Evolutionary conservation across 2,113 vertebrate genomes (phyloP).

Genomic region (Hiodon tergisus): DNA sequence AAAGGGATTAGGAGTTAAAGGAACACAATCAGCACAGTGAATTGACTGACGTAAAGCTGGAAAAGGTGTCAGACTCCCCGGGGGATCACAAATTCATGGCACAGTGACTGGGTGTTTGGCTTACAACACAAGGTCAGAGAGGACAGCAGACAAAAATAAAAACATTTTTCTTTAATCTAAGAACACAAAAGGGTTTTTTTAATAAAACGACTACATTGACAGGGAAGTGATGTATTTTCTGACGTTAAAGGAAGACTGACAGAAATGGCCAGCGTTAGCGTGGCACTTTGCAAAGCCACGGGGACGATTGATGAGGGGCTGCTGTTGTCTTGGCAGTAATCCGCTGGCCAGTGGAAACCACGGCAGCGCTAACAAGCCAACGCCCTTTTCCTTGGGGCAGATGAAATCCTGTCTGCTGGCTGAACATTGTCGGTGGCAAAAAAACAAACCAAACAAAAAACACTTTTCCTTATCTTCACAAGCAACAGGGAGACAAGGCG

Average conservation of each 20-base stretch:
- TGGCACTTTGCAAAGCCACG: too few species aligned
- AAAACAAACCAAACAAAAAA: too few species aligned
- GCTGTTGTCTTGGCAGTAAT: background rate
- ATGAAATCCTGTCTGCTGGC: background rate
- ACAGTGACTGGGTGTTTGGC: slow-evolving; percentile 11
- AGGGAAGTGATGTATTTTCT: background rate
- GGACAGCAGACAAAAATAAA: background rate
- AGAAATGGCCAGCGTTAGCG: too few species aligned
- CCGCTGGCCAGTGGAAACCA: background rate
- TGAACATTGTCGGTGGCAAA: slow-evolving; percentile 13
- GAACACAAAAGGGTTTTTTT: too few species aligned
- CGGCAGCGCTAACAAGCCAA: too few species aligned
- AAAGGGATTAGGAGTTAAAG: background rate
- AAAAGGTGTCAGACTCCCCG: slow-evolving; percentile 11
- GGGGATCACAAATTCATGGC: background rate
- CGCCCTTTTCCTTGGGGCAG: background rate
- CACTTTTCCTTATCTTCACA: slow-evolving; percentile 56
- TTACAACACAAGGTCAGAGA: slow-evolving; percentile 7
- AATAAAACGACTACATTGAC: background rate
- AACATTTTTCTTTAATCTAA: too few species aligned
- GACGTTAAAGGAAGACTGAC: background rate
- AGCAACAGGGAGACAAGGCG: slow-evolving; percentile 42
- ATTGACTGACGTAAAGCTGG: slow-evolving; percentile 20
- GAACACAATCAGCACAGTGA: slow-evolving; percentile 23
- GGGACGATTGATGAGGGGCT: too few species aligned